Evolutionary conservation across 2,113 vertebrate species (phyloP).

Genomic region (Poicephalus gulielmi): DNA sequence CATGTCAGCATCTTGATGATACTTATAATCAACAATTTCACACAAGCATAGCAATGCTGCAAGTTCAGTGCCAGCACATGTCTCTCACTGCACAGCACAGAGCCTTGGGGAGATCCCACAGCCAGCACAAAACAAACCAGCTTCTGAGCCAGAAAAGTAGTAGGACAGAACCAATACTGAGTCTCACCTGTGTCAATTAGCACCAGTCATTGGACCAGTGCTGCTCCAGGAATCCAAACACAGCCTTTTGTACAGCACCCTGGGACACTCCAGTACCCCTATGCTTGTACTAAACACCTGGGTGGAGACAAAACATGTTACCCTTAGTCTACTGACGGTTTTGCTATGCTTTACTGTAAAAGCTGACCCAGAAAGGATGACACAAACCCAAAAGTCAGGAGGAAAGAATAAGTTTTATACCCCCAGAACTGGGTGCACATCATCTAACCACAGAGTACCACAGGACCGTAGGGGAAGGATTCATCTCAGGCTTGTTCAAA

Average conservation of each 20-base stretch:
- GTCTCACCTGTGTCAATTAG: background rate
- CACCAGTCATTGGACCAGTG: rapidly evolving
- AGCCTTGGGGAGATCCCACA: background rate
- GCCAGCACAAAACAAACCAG: background rate
- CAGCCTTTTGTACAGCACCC: no score
- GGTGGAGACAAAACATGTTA: background rate
- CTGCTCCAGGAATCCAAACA: background rate
- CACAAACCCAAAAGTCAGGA: background rate
- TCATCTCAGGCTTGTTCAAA: background rate
- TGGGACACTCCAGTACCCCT: background rate
- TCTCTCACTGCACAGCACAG: background rate
- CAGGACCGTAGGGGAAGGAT: background rate
- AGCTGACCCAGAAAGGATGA: background rate
- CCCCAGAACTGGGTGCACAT: background rate
- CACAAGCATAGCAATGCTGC: background rate
- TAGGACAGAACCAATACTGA: rapidly evolving
- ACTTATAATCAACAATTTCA: background rate
- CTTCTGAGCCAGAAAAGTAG: background rate
- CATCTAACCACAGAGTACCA: background rate
- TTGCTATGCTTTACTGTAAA: background rate
- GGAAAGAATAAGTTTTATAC: background rate
- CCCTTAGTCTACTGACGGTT: rapidly evolving
- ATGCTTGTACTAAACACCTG: background rate
- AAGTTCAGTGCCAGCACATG: background rate
- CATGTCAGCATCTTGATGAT: background rate